phyloP scores from a whole-genome alignment of 2,888 invertebrate species.

The Oithona nana region DNA sequence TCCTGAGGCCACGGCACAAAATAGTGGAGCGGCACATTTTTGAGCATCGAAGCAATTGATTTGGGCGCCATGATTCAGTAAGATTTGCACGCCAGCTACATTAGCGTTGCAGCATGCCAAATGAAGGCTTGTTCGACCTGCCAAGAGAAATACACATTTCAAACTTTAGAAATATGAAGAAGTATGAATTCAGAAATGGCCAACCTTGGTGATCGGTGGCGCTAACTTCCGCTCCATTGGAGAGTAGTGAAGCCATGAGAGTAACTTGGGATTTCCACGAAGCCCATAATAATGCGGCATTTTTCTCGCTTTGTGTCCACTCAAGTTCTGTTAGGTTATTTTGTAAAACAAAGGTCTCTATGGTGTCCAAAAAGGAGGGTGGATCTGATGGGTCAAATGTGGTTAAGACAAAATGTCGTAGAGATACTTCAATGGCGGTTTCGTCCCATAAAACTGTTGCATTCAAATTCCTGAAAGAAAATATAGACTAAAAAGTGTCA shows the following conservation, averaged over 20 bases:
- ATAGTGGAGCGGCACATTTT: constrained; percentile 54
- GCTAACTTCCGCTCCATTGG: neutral
- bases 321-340: neutral
- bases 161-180: too few relatives aligned
- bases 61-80: constrained; percentile 18
- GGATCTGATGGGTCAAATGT: neutral
- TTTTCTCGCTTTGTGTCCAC: neutral
- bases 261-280: neutral
- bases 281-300: constrained; percentile 6
- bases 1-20: constrained; percentile 42
- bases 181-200: too few relatives aligned
- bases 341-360: neutral
- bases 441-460: constrained; percentile 7
- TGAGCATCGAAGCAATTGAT: constrained; percentile 44
- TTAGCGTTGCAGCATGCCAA: constrained; percentile 57
- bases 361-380: neutral
- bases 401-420: neutral
- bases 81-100: constrained; percentile 6
- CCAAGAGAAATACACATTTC: neutral
- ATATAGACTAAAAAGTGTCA: too few relatives aligned
- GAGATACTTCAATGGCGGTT: neutral
- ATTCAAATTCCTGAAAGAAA: too few relatives aligned
- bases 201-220: neutral
- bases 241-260: neutral
- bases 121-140: constrained; percentile 56